Conservation (phyloP, 53 echinoderm and acorn worm genomes). For the Henricia sp. region DNA sequence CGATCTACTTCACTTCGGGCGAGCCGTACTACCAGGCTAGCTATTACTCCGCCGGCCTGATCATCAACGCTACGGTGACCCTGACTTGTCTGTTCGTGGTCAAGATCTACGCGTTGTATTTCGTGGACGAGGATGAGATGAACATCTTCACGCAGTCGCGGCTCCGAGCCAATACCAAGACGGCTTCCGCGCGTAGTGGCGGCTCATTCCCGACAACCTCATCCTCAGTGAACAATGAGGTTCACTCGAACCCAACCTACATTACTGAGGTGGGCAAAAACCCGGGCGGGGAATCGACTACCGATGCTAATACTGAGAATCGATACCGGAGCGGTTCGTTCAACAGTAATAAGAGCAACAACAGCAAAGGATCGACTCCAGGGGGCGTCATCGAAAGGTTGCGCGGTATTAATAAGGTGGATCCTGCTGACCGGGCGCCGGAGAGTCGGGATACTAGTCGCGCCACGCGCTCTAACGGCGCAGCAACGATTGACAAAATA, state of each 20-base stretch:
- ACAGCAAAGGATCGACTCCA: neutral
- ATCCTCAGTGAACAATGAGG: slow-evolving; percentile 16
- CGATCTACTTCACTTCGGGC: slow-evolving; percentile 84
- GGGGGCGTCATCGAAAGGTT: slow-evolving; percentile 31
- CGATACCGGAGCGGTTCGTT: slow-evolving; percentile 9
- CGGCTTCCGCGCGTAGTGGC: slow-evolving; percentile 13
- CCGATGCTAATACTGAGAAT: slow-evolving; percentile 6
- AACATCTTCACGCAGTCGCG: slow-evolving; percentile 86
- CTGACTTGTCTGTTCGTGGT: slow-evolving; percentile 82
- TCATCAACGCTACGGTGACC: slow-evolving; percentile 88
- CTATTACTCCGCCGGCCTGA: slow-evolving; percentile 77
- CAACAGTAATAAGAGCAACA: slow-evolving; percentile 12
- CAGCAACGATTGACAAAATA: neutral
- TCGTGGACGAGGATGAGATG: slow-evolving; percentile 91
- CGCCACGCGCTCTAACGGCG: slow-evolving; percentile 13
- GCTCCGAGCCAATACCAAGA: slow-evolving; percentile 76
- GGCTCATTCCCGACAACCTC: slow-evolving; percentile 7
- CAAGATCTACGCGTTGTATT: slow-evolving; percentile 97
- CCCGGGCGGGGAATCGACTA: neutral
- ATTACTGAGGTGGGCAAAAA: neutral
- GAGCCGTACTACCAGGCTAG: slow-evolving; percentile 78
- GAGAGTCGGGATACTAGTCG: neutral
- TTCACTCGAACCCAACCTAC: slow-evolving; percentile 35
- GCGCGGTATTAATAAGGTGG: slow-evolving; percentile 31
- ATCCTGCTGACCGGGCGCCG: slow-evolving; percentile 6